Base-by-base conservation (phyloP, 2,888 invertebrate genomes). In the Hypolimnas misippus region DNA sequence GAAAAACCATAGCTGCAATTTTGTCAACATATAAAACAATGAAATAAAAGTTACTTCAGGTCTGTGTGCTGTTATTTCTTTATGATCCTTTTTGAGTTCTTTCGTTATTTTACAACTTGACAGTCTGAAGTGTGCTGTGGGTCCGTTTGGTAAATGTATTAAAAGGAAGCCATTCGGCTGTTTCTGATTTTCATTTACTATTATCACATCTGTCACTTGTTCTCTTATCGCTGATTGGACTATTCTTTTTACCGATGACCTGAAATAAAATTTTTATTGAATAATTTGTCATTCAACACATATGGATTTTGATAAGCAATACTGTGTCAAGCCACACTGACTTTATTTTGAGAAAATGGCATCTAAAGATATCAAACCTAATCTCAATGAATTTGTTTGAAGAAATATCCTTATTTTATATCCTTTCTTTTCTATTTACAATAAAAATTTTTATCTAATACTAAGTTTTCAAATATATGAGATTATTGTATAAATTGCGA, bases 71-170 rank as follows among this genome's bases (percentile, higher is more conserved):
- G 96, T 96, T 59, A 98, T 96, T 82, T 97, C 96, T 76, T 95
- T 95, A 76, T 96, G 95, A 76, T 94, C 94, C 68, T 95, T 94
- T 69, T 95, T 95, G 50, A 98, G 93, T 74, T 98, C 97, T 19
- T 96, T 95, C 0, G 98, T 97, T 53, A 98, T 95, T 82, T 96
- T 96, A 0, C 99, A 97, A 84, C 97, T 98, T 74, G 97, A 97
- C 17, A 99, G 83, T 81, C 97, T 96, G 83, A 99, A 99, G 84
- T 98, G 97, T 14, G 98, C 98, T 0, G 99, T 99, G 0, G 99
- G 99, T 0, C 99, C 99, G 71, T 97, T 95, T 0, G 99, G 99
- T 65, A 99, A 92, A 89, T 99, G 99, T 66, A 98, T 95, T 2
- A 99, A 92, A 16, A 99, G 92, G 81, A 99, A 93, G 2, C 98